Percentiles rank a stretch among this genome's conserved stretches.
Conservation (phyloP, 2,797 vertebrate genomes). For the Poeciliopsis presidionis region DNA sequence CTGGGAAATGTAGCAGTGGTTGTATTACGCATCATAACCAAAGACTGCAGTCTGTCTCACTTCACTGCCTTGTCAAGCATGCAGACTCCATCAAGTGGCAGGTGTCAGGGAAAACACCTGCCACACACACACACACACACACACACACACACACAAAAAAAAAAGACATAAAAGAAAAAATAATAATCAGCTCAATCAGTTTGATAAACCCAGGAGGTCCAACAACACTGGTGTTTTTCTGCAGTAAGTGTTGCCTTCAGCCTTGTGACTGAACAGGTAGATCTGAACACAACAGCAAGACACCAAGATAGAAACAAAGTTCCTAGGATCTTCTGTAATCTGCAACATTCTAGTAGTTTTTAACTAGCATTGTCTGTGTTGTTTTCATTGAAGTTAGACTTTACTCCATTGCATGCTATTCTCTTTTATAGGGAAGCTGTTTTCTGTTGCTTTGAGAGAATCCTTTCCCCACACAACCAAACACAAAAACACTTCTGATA, state of each 20-base stretch:
- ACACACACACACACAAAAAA: too few relatives aligned
- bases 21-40: background rate
- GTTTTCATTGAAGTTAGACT: background rate
- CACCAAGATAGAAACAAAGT: background rate
- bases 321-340: background rate
- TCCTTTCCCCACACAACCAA: background rate
- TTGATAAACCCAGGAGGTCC: background rate
- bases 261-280: background rate
- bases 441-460: background rate
- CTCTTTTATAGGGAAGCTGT: background rate
- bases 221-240: background rate
- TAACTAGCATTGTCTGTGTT: background rate
- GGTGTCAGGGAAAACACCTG: too few relatives aligned
- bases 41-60: background rate
- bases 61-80: conserved; percentile 17
- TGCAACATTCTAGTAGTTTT: background rate
- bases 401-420: background rate
- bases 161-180: too few relatives aligned
- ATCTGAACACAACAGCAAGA: background rate
- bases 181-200: background rate
- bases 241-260: background rate
- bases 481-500: background rate
- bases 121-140: too few relatives aligned
- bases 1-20: background rate
- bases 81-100: background rate